A percentile compares a stretch with the other conserved stretches of the same genome.
Conservation (phyloP, 1,140 invertebrate genomes). For the Cydia fagiglandana region DNA sequence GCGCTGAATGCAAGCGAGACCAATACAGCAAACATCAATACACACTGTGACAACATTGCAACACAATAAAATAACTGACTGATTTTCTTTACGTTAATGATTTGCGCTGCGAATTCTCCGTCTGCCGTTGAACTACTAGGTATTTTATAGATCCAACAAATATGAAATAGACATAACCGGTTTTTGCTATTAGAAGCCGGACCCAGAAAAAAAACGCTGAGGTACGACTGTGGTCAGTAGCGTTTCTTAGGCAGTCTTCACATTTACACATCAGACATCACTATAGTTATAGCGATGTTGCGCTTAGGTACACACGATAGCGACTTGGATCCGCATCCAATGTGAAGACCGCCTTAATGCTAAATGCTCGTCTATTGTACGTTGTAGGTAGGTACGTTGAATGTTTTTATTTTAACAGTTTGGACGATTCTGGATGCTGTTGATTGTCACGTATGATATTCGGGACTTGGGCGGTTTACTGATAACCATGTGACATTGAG, state of each 20-base stretch:
- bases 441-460: not conserved
- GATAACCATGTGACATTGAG: not conserved
- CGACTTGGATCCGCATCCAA: too few species aligned
- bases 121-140: not conserved
- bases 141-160: conserved; percentile 6
- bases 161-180: conserved; percentile 9
- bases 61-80: not conserved
- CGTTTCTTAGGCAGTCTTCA: not conserved
- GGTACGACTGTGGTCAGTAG: not conserved
- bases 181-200: conserved; percentile 15
- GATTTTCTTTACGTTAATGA: not conserved
- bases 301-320: too few species aligned
- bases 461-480: not conserved
- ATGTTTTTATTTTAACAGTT: not conserved
- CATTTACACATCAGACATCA: not conserved
- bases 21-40: not conserved
- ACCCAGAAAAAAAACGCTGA: not conserved
- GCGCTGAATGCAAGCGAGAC: not conserved
- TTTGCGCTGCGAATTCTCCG: not conserved
- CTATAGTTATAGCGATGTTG: too few species aligned
- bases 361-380: too few species aligned
- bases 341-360: too few species aligned
- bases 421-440: not conserved
- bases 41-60: not conserved
- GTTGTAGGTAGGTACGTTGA: too few species aligned